A percentile compares a stretch with the other conserved stretches of the same genome.
phyloP scores from a whole-genome alignment of 1,140 invertebrate genomes.

The Saxidomus purpurata region DNA sequence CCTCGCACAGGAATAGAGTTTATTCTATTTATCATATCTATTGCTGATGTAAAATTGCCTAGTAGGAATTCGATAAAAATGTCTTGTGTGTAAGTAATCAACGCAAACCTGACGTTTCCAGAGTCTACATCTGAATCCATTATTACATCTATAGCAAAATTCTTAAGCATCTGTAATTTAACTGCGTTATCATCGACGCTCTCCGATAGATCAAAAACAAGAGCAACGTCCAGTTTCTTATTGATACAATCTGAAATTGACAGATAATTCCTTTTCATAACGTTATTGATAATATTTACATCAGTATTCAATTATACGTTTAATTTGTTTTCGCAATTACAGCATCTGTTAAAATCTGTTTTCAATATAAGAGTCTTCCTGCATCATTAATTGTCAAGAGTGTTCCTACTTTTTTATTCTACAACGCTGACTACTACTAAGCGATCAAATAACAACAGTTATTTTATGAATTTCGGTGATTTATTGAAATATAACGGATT shows the following conservation, averaged over 20 bases:
- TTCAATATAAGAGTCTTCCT: too few relatives aligned
- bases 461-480: too few relatives aligned
- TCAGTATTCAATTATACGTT: neutral
- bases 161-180: neutral
- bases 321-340: neutral
- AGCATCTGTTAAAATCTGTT: neutral
- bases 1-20: neutral
- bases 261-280: neutral
- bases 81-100: neutral
- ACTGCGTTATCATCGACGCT: neutral
- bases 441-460: too few relatives aligned
- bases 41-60: neutral
- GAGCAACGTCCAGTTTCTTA: neutral
- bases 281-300: neutral
- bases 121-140: neutral
- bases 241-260: slow-evolving; percentile 31
- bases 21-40: neutral
- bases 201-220: neutral
- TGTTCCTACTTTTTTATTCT: too few relatives aligned
- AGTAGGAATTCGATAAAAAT: neutral
- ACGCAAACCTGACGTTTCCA: neutral
- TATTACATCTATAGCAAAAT: neutral
- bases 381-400: too few relatives aligned
- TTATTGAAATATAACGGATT: too few relatives aligned
- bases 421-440: too few relatives aligned